phyloP scores from a whole-genome alignment of 2,113 vertebrate species.

The Pitta sordida region DNA sequence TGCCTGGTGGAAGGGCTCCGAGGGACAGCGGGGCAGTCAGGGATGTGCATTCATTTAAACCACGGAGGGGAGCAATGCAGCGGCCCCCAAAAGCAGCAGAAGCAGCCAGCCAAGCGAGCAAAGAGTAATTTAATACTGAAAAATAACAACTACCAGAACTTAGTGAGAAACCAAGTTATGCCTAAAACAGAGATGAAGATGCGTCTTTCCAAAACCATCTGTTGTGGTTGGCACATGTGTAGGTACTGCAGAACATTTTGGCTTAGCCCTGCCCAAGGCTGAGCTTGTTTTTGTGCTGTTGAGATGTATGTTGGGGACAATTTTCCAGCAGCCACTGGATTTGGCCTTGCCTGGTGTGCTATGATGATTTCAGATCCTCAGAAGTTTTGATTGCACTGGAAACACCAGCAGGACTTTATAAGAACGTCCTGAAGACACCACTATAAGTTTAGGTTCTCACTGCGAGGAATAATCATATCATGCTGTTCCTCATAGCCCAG shows the following conservation, averaged over 20 bases:
- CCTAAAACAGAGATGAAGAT: fast-evolving
- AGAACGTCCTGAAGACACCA: background rate
- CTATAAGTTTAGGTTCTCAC: background rate
- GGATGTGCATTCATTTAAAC: background rate
- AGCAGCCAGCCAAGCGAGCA: background rate
- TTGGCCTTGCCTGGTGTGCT: background rate
- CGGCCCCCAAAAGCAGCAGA: background rate
- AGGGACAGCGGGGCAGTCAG: background rate
- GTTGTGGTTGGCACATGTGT: background rate
- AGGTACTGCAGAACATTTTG: background rate
- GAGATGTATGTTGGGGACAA: background rate
- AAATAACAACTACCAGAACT: background rate
- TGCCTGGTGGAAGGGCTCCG: fast-evolving
- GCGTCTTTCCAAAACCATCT: background rate
- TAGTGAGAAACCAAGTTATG: background rate
- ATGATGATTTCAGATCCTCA: background rate
- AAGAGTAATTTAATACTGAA: background rate
- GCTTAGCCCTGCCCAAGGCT: background rate
- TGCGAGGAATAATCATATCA: background rate
- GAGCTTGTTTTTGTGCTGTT: background rate
- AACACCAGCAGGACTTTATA: background rate
- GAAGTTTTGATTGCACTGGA: background rate
- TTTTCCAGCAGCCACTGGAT: background rate
- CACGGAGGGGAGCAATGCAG: background rate
- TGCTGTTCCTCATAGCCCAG: background rate